Base-by-base conservation (phyloP, 1,140 invertebrate species). In the Heliconius nattereri region DNA sequence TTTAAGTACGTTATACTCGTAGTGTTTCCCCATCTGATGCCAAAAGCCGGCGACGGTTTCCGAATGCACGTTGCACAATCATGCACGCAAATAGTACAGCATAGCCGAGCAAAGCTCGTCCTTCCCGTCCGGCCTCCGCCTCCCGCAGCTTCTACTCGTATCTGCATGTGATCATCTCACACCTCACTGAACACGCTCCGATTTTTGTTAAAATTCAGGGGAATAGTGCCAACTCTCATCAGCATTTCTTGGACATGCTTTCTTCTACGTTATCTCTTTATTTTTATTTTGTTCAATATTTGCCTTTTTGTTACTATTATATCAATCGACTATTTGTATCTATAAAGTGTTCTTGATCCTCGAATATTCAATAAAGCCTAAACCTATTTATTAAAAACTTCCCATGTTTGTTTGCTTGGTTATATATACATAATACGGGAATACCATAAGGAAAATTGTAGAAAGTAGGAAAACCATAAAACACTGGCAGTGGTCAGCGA, bases 91-190 rank as follows among this genome's bases (percentile, higher is more conserved):
- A 52, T 20, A 57, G n/a, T 6, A 23, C 32, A 35, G 32, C 32
- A 35, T 35, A 35, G 32, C 32, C 32, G 0, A 35, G 32, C 32
- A 35, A 6, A 45, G 13, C 40, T 45, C 40, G 40, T 45, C 49
- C 49, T 52, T 6, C 40, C 3, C 11, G 40, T 16, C 19, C 49
- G 49, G 16, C 16, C 16, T 7, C 60, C n/a, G 60, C 60, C 60
- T 13, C 60, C 26, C 60, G 11, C 60, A 29, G 60, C 60, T 26
- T 66, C 23, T 3, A 66, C 40, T 45, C 40, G 40, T 16, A 45
- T 66, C 60, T 66, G 13, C 60, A 66, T 66, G 26, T 13, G 60
- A 66, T 66, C 60, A 66, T 66, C 60, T 29, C 13, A 66, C 60
- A 66, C 60, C 23, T 26, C 60, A 29, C 60, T 29, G 60, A 66